Evolutionary conservation across 2,113 vertebrate species (phyloP), one percentile per base, ranked within the genome.

Genomic region (Sciurus niger): DNA sequence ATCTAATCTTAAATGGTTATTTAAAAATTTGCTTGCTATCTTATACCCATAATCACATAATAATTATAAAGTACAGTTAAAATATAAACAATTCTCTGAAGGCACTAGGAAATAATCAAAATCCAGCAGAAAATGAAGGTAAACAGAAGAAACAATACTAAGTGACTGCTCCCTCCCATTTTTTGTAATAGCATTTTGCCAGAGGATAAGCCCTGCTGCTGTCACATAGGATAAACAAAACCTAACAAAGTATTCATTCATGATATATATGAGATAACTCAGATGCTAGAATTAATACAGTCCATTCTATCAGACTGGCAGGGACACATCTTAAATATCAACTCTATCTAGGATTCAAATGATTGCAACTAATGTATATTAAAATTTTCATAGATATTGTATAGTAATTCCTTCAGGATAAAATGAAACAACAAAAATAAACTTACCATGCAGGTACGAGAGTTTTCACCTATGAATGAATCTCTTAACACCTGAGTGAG

Each of bases 381-480:
- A 53, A 58, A 73, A 74, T 40, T 89, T 65, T 10, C n/a, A 89
- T 10, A 89, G 6, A 48, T 70, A 89, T 4, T 82, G 5, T 72
- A 3, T 34, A 93, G 28, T 46, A 53, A 83, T 55, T 93, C 13
- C 53, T 82, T 94, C 12, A 60, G n/a, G 9, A 88, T 51, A 96
- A 96, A 91, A 80, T 72, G 84, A 79, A 95, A 73, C 24, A 93
- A 65, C 8, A 93, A 95, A 72, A 34, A 84, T 18, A 60, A 87
- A 98, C 98, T 99, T 97, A 99, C 99, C 99, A 99, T 99, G 98
- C 99, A 99, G 14, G 99, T 99, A 97, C 99, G 99, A 48, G 99
- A 99, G 98, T 99, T 99, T 98, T 99, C 99, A 93, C 99, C 99
- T 25, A 99, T 99, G 98, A 99, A 99, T 43, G 99, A 99, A 98